phyloP scores from a whole-genome alignment of 2,888 invertebrate genomes.

The Meiosimyza platycephala region DNA sequence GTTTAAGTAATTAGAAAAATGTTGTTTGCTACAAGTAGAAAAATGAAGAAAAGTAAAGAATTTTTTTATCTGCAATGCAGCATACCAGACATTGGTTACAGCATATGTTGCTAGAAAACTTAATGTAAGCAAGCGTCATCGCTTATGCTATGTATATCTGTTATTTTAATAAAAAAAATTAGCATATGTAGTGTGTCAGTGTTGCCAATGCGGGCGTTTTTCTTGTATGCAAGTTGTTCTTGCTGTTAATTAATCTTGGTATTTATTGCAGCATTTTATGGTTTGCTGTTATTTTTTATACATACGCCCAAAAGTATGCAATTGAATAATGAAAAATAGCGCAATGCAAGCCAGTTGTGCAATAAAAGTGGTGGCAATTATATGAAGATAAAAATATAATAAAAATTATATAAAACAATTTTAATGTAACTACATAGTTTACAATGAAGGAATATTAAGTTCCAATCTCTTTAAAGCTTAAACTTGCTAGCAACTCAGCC shows the following conservation, averaged over 20 bases:
- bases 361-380: no score
- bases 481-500: no score
- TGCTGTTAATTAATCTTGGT: conserved; percentile 31
- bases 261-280: conserved; percentile 27
- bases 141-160: no score
- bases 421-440: no score
- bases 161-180: no score
- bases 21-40: background rate
- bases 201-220: conserved; percentile 32
- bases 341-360: no score
- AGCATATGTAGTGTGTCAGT: background rate
- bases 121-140: no score
- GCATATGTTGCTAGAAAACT: no score
- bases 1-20: conserved; percentile 14
- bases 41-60: background rate
- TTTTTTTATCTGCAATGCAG: conserved; percentile 29
- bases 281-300: background rate
- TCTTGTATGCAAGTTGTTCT: background rate
- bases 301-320: conserved; percentile 22
- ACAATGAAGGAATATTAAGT: no score
- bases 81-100: conserved; percentile 5
- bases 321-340: background rate
- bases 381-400: no score
- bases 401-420: no score
- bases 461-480: no score